Evolutionary conservation across 2,797 vertebrate genomes (phyloP), one percentile per base, ranked within the genome.

Genomic region (Cirrhinus mrigala): DNA sequence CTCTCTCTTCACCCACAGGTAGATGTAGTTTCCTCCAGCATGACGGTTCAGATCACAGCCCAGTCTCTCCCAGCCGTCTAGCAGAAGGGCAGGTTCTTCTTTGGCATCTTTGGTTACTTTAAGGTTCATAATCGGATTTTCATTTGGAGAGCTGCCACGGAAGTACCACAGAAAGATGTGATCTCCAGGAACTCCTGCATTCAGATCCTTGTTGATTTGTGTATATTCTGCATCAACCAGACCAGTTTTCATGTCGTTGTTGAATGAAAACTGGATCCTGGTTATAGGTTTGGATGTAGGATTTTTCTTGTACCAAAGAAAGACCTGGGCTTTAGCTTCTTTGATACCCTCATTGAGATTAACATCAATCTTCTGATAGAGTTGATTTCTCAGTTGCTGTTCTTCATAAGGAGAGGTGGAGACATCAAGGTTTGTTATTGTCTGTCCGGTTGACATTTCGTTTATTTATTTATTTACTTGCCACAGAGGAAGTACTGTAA

Each of bases 1-100:
- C 20, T 56, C 56, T 40, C 79, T 71, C 71, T 86, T 86, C 71
- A 76, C 79, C 79, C 85, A 86, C 44, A 81, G 44, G 12, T 86
- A 81, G 33, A 82, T 52, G 7, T 10, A 46, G n/a, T 58, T 40
- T n/a, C 79, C 71, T 12, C n/a, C 12, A 2, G 85, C 48, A 10
- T 46, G 27, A 3, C 71, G 71, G 60, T 86, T 86, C 46, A 86
- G 79, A 50, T 86, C 33, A 33, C 79, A 86, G 20, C 85, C 79
- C 79, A 86, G 46, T 14, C 79, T 68, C n/a, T 86, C 71, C 27
- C 78, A 86, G 46, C 85, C 79, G 1, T 82, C 20, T n/a, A 3
- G 27, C 78, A 81, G 37, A 40, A 86, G 71, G 60, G 24, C 37
- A n/a, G 85, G n/a, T 46, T 86, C 85, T 18, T 75, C 18, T 27